These are phyloP conservation scores for Bolinopsis microptera DNA, from an alignment of 37 sponge, comb jelly and placozoan species.

Conservation along the genomic window DNA sequence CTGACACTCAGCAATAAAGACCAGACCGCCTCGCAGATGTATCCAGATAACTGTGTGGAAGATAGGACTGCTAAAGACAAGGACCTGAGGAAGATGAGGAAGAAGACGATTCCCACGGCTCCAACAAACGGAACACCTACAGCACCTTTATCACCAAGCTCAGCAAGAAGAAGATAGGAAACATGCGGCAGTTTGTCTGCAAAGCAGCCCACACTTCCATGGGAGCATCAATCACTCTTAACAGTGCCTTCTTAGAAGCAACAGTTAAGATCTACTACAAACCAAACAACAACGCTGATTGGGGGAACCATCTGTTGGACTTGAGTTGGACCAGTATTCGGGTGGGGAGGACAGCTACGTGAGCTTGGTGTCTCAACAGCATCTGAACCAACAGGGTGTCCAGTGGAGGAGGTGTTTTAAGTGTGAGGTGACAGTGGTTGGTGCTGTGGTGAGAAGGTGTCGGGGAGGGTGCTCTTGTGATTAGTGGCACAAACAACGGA, in stretches of 20 bases:
- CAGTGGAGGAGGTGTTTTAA: not conserved
- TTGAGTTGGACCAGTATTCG: not conserved
- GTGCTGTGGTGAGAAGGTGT: not conserved
- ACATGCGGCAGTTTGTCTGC: not conserved
- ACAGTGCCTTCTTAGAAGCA: not conserved
- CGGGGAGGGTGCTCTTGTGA: not conserved
- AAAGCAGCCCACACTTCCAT: not conserved
- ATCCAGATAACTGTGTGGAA: not conserved
- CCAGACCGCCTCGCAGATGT: not conserved
- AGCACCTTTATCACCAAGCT: not conserved
- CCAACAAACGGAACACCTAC: too few relatives aligned
- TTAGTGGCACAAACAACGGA: too few relatives aligned
- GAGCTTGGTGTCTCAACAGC: not conserved
- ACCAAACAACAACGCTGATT: not conserved
- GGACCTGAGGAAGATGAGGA: too few relatives aligned
- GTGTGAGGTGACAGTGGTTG: not conserved
- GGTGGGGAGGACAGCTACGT: not conserved
- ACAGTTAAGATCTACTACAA: not conserved
- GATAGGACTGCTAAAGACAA: too few relatives aligned
- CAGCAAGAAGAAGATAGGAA: not conserved
- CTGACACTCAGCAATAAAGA: not conserved
- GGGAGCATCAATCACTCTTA: not conserved
- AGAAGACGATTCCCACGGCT: too few relatives aligned
- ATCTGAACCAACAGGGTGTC: not conserved
- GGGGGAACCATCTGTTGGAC: not conserved